These are phyloP conservation scores for Sarcophaga rosellei DNA, from an alignment of 2,888 invertebrate species.

Conservation along the genomic window DNA sequence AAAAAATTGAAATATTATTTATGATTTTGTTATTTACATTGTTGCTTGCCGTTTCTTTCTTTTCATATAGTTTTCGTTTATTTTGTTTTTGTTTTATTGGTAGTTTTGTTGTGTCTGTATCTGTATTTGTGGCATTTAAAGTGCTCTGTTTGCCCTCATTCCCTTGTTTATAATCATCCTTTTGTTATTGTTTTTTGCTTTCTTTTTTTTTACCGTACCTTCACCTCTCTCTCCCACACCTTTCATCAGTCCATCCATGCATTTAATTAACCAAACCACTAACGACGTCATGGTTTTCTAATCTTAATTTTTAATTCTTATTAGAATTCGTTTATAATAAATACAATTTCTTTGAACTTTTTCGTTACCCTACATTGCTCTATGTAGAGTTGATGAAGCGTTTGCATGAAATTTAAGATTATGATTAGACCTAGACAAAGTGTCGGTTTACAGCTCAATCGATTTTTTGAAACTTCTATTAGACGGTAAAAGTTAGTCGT, in stretches of 20 bases:
- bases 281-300: conserved; percentile 18
- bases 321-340: background rate
- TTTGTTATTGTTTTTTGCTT: conserved; percentile 28
- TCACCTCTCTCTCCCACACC: background rate
- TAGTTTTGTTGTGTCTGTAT: conserved; percentile 25
- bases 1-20: background rate
- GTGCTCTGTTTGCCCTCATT: conserved; percentile 30
- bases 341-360: background rate
- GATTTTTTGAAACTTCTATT: too few species aligned
- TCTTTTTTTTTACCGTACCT: conserved; percentile 20
- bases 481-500: too few species aligned
- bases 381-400: too few species aligned
- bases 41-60: conserved; percentile 27
- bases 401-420: too few species aligned
- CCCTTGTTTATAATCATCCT: conserved; percentile 26
- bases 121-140: conserved; percentile 28
- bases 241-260: background rate
- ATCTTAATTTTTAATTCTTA: background rate
- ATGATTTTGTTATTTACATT: conserved; percentile 30
- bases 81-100: background rate
- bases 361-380: too few species aligned
- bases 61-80: conserved; percentile 13
- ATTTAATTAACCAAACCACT: conserved; percentile 6
- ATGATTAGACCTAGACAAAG: fast-evolving
- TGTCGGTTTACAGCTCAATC: too few species aligned